These are phyloP conservation scores for Celastrina argiolus DNA, from an alignment of 2,888 invertebrate genomes.

Conservation along the genomic window DNA sequence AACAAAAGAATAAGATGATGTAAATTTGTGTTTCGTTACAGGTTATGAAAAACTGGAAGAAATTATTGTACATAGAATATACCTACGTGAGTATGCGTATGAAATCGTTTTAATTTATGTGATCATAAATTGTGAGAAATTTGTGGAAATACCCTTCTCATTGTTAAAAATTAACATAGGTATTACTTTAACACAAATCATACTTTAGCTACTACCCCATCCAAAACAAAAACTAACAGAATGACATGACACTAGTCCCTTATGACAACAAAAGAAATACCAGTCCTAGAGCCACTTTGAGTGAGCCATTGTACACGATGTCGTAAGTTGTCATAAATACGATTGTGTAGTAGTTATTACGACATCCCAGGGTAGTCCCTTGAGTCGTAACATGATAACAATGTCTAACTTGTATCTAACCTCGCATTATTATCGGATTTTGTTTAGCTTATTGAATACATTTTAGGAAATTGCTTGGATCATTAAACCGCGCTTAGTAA, in stretches of 20 bases:
- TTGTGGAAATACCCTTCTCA: too few relatives aligned
- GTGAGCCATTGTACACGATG: neutral
- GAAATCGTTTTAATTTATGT: too few relatives aligned
- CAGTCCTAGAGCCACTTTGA: neutral
- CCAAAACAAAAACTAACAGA: neutral
- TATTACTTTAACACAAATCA: too few relatives aligned
- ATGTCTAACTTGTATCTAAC: slow-evolving; percentile 15
- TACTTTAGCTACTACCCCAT: too few relatives aligned
- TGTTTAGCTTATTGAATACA: neutral
- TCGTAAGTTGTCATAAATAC: slow-evolving; percentile 2
- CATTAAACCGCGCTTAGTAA: too few relatives aligned
- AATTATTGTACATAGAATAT: neutral
- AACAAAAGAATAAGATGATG: neutral
- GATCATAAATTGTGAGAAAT: too few relatives aligned
- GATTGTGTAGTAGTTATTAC: neutral
- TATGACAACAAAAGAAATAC: neutral
- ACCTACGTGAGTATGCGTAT: too few relatives aligned
- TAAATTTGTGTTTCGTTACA: neutral
- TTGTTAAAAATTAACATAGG: too few relatives aligned
- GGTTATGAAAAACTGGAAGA: neutral
- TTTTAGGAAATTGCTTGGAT: too few relatives aligned
- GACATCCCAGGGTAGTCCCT: slow-evolving; percentile 18
- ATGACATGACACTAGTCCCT: neutral
- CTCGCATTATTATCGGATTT: slow-evolving; percentile 10
- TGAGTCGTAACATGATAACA: slow-evolving; percentile 23